Base-by-base conservation (phyloP, 2,888 invertebrate genomes). In the Standfussiana lucernea region DNA sequence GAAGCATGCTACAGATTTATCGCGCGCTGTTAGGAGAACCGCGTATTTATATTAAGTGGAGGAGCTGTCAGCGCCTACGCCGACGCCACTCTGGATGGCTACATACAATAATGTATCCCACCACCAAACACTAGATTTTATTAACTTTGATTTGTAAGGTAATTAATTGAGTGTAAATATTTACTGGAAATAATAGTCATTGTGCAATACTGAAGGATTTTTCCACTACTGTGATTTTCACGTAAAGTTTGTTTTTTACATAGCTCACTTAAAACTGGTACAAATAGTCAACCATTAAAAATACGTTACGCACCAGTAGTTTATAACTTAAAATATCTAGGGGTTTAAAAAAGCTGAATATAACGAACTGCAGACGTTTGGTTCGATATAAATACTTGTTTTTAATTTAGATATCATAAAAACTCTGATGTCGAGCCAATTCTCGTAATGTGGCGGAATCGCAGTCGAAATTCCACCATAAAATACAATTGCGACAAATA, bases 41-140 rank as follows among this genome's bases (percentile, higher is more conserved):
- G 93, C 93, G 94, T 96, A 96, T 96, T 96, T 96, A 96, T 96
- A 96, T 96, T 95, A 96, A 96, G 96, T 96, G 95, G 96, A 92
- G 93, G 90, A 95, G 94, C 96, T 96, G 95, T 96, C 96, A 94
- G 94, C 96, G 93, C 96, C 95, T 95, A 96, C 96, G 95, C 95
- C 91, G 94, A 94, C 93, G 94, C 93, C 90, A 90, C 93, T 87
- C 85, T 93, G 96, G 95, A 96, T 86, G 95, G 96, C 89, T 92
- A 89, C 93, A 96, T 96, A 93, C 96, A 95, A 95, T 90, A 94
- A 85, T 83, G 91, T 88, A 84, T 86, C 87, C 78, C 79, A 81
- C 42, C 79, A 83, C 76, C 77, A 82, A 79, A 74, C 53, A 75
- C 71, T 67, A 66, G 47, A 78, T 77, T 76, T 77, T 66, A 77